Evolutionary conservation across 1,140 invertebrate species (phyloP).

Genomic region (Bombyx mori): DNA sequence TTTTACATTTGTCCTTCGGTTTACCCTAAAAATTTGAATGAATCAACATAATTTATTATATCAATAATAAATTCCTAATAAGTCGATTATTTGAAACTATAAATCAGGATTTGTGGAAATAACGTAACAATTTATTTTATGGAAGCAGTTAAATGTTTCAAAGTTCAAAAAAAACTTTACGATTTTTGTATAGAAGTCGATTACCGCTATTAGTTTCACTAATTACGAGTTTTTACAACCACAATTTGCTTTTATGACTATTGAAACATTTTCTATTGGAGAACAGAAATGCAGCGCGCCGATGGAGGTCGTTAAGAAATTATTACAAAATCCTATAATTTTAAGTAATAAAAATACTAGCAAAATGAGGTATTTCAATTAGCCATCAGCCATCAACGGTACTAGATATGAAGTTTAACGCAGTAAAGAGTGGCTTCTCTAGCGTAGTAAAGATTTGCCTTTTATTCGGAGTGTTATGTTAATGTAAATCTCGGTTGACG

Average conservation of each 20-base stretch:
- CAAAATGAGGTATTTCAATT: slow-evolving; percentile 13
- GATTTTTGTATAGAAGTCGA: slow-evolving; percentile 46
- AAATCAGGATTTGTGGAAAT: slow-evolving; percentile 31
- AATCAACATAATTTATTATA: slow-evolving; percentile 24
- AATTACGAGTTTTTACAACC: slow-evolving; percentile 57
- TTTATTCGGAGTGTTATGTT: too few species aligned
- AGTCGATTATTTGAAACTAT: slow-evolving; percentile 26
- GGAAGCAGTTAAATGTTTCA: slow-evolving; percentile 27
- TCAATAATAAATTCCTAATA: slow-evolving; percentile 22
- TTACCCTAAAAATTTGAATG: slow-evolving; percentile 34
- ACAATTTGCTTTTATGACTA: slow-evolving; percentile 57
- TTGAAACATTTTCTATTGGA: slow-evolving; percentile 52
- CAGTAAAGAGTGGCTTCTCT: too few species aligned
- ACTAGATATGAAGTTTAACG: too few species aligned
- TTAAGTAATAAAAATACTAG: slow-evolving; percentile 38
- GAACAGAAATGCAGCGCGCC: slow-evolving; percentile 27
- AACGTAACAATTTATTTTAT: slow-evolving; percentile 39
- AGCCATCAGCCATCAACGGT: too few species aligned
- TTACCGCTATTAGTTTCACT: slow-evolving; percentile 62
- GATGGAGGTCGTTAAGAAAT: slow-evolving; percentile 39
- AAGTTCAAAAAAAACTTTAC: slow-evolving; percentile 26
- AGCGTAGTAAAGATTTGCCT: too few species aligned
- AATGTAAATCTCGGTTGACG: too few species aligned
- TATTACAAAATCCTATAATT: slow-evolving; percentile 49
- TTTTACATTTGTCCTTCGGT: slow-evolving; percentile 50